Evolutionary conservation across 2,888 invertebrate genomes (phyloP).

Genomic region (Hydroisotoma schaefferi): DNA sequence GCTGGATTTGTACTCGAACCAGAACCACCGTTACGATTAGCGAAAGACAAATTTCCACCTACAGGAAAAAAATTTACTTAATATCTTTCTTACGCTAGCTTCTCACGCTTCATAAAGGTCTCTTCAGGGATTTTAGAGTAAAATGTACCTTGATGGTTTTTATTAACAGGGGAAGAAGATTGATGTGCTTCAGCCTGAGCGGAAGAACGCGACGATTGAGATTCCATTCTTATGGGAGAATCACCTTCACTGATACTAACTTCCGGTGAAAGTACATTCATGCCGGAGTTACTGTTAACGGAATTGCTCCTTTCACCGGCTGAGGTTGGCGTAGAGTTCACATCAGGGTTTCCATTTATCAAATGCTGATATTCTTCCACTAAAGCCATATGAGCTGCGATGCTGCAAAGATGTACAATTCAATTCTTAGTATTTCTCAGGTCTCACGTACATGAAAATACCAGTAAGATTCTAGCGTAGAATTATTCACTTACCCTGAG

Average conservation of each 20-base stretch:
- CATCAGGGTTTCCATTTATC: constrained; percentile 48
- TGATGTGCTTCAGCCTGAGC: constrained; percentile 29
- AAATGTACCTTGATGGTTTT: constrained; percentile 6
- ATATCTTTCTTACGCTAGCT: neutral
- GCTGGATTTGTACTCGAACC: constrained; percentile 25
- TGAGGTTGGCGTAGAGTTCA: constrained; percentile 40
- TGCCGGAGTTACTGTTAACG: constrained; percentile 42
- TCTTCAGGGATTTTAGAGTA: neutral
- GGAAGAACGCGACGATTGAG: constrained; percentile 37
- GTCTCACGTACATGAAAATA: too few species aligned
- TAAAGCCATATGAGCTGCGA: constrained; percentile 47
- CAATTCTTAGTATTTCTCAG: too few species aligned
- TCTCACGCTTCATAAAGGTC: too few species aligned
- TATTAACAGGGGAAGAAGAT: constrained; percentile 15
- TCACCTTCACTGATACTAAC: constrained; percentile 48
- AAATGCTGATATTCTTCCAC: constrained; percentile 49
- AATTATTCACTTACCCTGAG: constrained; percentile 35
- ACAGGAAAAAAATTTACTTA: neutral
- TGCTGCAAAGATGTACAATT: constrained; percentile 26
- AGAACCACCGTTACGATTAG: constrained; percentile 36
- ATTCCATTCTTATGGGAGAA: constrained; percentile 47
- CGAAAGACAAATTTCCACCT: constrained; percentile 20
- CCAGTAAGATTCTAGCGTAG: neutral
- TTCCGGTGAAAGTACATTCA: constrained; percentile 48
- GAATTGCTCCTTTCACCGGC: constrained; percentile 44